Conservation (phyloP, 2,797 vertebrate species). For the Molossus molossus region DNA sequence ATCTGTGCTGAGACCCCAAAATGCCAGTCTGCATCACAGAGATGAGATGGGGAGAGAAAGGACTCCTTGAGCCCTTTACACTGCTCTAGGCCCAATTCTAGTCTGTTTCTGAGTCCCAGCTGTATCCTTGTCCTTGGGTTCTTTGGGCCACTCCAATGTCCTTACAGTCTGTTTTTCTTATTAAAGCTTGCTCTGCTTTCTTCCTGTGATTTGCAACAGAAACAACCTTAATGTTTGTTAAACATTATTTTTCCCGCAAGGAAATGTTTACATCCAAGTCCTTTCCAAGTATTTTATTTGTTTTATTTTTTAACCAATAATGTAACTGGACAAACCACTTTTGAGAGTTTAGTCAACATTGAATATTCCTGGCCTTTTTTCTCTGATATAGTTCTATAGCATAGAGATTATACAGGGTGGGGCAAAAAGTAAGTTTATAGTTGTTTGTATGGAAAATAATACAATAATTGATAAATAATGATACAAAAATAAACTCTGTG, state of each 20-base stretch:
- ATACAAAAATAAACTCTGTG: neutral
- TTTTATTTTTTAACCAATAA: constrained; percentile 20
- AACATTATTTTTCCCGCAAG: neutral
- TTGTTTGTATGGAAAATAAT: neutral
- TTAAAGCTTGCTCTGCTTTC: constrained; percentile 15
- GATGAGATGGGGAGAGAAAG: neutral
- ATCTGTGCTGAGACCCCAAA: neutral
- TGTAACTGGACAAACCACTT: neutral
- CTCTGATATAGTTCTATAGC: neutral
- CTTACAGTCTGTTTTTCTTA: neutral
- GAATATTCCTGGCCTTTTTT: neutral
- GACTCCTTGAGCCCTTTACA: accelerated
- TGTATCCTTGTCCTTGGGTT: neutral
- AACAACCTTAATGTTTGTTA: neutral
- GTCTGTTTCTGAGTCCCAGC: neutral
- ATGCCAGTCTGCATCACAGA: neutral
- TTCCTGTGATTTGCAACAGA: constrained; percentile 1
- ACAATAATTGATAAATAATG: neutral
- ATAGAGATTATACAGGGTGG: neutral
- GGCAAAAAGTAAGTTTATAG: neutral
- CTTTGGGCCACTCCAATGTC: neutral
- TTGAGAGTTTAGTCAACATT: neutral
- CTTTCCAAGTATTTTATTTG: constrained; percentile 51
- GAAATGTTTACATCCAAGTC: neutral
- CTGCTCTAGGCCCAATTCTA: neutral